Conservation (phyloP, 2,888 invertebrate genomes). For the Ryuthela nishihirai region DNA sequence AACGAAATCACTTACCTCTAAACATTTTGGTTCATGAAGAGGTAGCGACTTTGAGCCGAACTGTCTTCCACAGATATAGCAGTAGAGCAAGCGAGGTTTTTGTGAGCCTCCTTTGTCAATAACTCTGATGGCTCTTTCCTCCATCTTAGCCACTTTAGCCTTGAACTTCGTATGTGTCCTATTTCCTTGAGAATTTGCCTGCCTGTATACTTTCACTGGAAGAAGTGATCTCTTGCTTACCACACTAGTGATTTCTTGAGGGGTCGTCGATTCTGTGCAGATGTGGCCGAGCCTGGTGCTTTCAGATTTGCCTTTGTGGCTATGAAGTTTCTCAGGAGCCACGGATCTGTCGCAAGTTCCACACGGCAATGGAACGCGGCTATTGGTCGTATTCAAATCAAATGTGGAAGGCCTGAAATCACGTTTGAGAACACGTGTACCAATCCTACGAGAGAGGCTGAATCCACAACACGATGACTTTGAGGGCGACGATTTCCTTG, state of each 20-base stretch:
- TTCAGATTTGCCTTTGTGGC: background rate
- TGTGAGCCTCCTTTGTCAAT: conserved; percentile 6
- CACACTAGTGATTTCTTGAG: background rate
- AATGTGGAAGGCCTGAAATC: no score
- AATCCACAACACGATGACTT: no score
- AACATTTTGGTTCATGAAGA: conserved; percentile 25
- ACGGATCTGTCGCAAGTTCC: background rate
- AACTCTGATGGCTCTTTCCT: conserved; percentile 9
- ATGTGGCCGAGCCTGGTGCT: background rate
- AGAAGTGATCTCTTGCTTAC: background rate
- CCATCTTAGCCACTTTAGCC: no score
- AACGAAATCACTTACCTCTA: conserved; percentile 22
- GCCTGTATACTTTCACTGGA: background rate
- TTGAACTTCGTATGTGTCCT: background rate
- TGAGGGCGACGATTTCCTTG: no score
- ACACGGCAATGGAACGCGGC: background rate
- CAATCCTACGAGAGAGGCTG: no score
- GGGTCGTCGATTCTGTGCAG: background rate
- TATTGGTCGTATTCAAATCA: no score
- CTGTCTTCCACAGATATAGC: conserved; percentile 20
- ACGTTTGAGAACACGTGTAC: no score
- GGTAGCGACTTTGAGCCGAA: conserved; percentile 14
- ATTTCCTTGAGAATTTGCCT: background rate
- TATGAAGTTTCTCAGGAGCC: background rate
- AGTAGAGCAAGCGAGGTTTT: background rate